These are phyloP conservation scores for Galerucella pusilla DNA, from an alignment of 2,888 invertebrate genomes.

Conservation along the genomic window DNA sequence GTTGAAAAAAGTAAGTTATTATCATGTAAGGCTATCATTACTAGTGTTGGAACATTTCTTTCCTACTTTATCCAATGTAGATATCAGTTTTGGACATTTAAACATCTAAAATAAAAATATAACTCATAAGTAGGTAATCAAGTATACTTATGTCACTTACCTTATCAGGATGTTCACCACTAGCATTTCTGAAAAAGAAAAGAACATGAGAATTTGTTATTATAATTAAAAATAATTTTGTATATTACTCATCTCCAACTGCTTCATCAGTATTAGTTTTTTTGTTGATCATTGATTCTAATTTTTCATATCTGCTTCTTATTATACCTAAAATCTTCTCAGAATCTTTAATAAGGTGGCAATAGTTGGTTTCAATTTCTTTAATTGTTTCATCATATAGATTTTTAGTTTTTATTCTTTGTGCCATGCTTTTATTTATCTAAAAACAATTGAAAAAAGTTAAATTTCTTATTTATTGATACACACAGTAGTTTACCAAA, in stretches of 20 bases:
- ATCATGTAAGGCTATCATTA: not conserved
- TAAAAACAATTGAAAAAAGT: conserved; percentile 33
- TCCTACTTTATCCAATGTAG: conserved; percentile 3
- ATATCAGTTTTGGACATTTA: conserved; percentile 13
- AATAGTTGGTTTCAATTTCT: conserved; percentile 57
- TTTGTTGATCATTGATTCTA: conserved; percentile 59
- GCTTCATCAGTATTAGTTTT: conserved; percentile 55
- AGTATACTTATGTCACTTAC: not conserved
- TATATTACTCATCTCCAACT: conserved; percentile 5
- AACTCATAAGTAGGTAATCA: not conserved
- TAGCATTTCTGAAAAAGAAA: conserved; percentile 15
- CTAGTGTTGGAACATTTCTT: not conserved
- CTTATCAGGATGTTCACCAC: conserved; percentile 12
- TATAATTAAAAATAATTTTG: not conserved
- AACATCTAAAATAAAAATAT: not conserved
- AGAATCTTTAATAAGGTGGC: conserved; percentile 54
- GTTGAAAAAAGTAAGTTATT: too few relatives aligned
- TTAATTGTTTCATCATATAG: conserved; percentile 58
- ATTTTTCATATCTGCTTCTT: conserved; percentile 50
- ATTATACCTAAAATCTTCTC: conserved; percentile 51
- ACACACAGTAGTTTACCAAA: conserved; percentile 49
- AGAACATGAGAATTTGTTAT: not conserved
- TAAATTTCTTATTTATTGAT: not conserved
- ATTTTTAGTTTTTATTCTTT: conserved; percentile 54
- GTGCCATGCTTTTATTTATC: conserved; percentile 57